Evolutionary conservation across 1,140 invertebrate species (phyloP), one percentile per base, ranked within the genome.

Genomic region (Chironomus striatipennis): DNA sequence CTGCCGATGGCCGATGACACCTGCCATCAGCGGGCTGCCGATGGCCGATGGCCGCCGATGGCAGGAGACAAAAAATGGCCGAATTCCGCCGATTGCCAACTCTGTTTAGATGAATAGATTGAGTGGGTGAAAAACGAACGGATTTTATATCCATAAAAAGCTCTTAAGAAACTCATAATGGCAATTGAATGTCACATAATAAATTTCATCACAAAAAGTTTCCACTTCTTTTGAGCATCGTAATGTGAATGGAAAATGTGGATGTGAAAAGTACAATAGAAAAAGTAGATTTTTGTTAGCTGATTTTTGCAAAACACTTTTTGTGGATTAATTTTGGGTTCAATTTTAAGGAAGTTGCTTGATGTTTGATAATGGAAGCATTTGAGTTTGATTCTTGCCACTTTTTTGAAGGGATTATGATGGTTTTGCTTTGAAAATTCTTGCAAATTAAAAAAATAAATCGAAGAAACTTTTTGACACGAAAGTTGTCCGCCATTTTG

Each of bases 171-270:
- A 57, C 47, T 57, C 47, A 57, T 57, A 57, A 57, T 34, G 24
- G 24, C 24, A 34, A 34, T 34, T 34, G 24, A 34, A 34, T 57
- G 47, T 57, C 47, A 57, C 47, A 57, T n/a, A 57, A 57, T 57
- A 57, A 57, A 57, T 57, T 34, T 57, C 47, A 57, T n/a, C 47
- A 34, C n/a, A 57, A 57, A 57, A 57, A 57, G 47, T 57, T 57
- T 57, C 47, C 47, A 12, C 47, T n/a, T 34, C 24, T 34, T 34
- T 34, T 34, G 24, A 34, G 24, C 24, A n/a, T 57, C 47, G 47
- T n/a, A 12, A 57, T 57, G 12, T n/a, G n/a, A 57, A n/a, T 57
- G 12, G 47, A 34, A 34, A 34, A 34, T 34, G 24, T 34, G 24
- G 24, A 34, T 34, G 24, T 34, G 5, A 34, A 34, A 34, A 34